phyloP scores from a whole-genome alignment of 1,140 invertebrate species.

The Leguminivora glycinivorella region DNA sequence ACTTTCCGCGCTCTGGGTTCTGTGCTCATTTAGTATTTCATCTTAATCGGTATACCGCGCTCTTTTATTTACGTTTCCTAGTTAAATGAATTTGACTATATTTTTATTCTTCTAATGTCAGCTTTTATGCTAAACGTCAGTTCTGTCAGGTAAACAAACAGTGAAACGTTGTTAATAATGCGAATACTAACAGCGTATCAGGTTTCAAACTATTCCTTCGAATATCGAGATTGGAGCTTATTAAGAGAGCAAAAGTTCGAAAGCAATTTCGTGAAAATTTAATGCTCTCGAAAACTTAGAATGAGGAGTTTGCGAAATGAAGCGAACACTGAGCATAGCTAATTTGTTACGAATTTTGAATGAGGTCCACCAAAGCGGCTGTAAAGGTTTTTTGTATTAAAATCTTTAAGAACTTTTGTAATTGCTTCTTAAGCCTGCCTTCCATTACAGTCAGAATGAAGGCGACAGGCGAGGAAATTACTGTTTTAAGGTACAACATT shows the following conservation, averaged over 20 bases:
- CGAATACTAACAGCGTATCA: conserved; percentile 53
- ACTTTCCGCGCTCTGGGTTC: background rate
- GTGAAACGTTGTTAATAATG: conserved; percentile 56
- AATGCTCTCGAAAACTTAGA: conserved; percentile 69
- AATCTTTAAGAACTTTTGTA: conserved; percentile 29
- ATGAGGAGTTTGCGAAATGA: conserved; percentile 69
- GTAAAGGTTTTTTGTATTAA: conserved; percentile 29
- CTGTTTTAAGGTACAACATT: conserved; percentile 18
- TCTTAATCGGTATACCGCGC: background rate
- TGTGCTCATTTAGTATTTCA: background rate
- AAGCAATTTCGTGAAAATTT: conserved; percentile 75
- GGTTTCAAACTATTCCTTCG: conserved; percentile 65
- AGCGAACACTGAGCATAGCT: conserved; percentile 65
- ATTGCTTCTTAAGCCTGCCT: conserved; percentile 27
- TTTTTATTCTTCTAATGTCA: too few relatives aligned
- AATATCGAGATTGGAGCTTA: conserved; percentile 65
- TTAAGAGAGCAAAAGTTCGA: conserved; percentile 70
- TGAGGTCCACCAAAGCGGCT: conserved; percentile 43
- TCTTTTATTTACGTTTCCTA: background rate
- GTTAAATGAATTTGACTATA: too few relatives aligned
- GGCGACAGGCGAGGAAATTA: conserved; percentile 30
- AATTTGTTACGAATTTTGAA: conserved; percentile 67
- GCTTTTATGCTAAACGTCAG: background rate
- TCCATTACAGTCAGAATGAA: conserved; percentile 31
- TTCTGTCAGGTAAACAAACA: conserved; percentile 35